These are phyloP conservation scores for Dascyllus trimaculatus DNA, from an alignment of 2,113 vertebrate genomes.

Conservation along the genomic window DNA sequence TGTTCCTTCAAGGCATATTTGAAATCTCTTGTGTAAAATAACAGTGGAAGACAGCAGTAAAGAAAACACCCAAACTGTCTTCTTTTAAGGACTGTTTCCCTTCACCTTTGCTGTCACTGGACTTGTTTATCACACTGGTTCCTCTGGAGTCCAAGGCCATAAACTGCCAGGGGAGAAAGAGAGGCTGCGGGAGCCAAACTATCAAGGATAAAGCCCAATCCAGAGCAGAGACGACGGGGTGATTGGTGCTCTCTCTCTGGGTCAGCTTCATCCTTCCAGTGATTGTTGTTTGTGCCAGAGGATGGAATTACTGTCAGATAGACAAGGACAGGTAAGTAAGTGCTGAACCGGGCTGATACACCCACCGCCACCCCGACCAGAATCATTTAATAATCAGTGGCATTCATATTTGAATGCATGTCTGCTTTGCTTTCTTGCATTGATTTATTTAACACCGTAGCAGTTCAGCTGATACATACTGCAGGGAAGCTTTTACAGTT, in stretches of 20 bases:
- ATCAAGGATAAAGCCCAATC: conserved; percentile 30
- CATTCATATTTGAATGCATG: not conserved
- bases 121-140: conserved; percentile 33
- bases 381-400: not conserved
- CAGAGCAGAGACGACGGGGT: conserved; percentile 2
- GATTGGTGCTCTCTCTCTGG: not conserved
- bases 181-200: conserved; percentile 15
- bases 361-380: not conserved
- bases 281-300: conserved; percentile 35
- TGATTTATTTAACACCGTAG: not conserved
- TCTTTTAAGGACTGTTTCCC: conserved; percentile 22
- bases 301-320: conserved; percentile 30
- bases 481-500: not conserved
- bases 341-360: not conserved
- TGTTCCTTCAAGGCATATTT: conserved; percentile 2
- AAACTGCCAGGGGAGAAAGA: conserved; percentile 23
- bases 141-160: conserved; percentile 1
- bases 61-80: conserved; percentile 11
- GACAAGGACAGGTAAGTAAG: not conserved
- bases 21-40: conserved; percentile 16
- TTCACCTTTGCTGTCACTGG: conserved; percentile 45
- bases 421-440: not conserved
- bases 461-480: not conserved
- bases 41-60: conserved; percentile 30
- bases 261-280: conserved; percentile 7